Base-by-base conservation (phyloP, 2,113 vertebrate genomes). In the Vombatus ursinus region DNA sequence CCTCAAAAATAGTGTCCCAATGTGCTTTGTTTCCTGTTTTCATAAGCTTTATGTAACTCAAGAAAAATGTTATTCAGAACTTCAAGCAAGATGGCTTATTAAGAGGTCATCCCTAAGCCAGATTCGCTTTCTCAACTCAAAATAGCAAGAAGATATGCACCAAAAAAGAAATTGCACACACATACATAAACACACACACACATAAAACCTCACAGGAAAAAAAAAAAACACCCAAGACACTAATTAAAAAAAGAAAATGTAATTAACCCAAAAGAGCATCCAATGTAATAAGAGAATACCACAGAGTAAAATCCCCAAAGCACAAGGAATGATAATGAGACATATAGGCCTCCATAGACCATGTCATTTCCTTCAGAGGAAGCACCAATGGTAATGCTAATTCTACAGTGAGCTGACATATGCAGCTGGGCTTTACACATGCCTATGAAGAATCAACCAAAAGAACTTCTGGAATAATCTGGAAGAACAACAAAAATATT, bases 11-110 rank as follows among this genome's bases (percentile, higher is more conserved):
- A 48, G 54, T 68, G 47, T 96, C 68, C 94, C 94, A 96, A 31
- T 94, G 23, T 93, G 22, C 93, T 53, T 92, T 96, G 93, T 89
- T 98, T 96, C 97, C 57, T 96, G 94, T 92, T 95, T 97, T 52
- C 50, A 92, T 93, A 97, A 96, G 47, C 11, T 95, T 95, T 90
- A 94, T 57, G 92, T 96, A 95, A 90, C 54, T 49, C 91, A 93
- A 94, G 93, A 95, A 93, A 95, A 51, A 91, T 94, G 1, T 92
- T 31, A 92, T 19, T 24, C 0, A 2, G 96, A 37, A 96, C 94
- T 90, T 84, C 68, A 84, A 44, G 19, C 68, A 84, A 84, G 19
- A 44, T 97, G 84, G 93, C 28, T 50, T 23, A 92, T 95, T 95
- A 93, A 49, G 3, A 28, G 19, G 53, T 95, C 92, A 68, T 57